A percentile compares a stretch with the other conserved stretches of the same genome.
These are phyloP conservation scores for Clarias pachynema DNA, from an alignment of 2,797 vertebrate species.

Conservation along the genomic window DNA sequence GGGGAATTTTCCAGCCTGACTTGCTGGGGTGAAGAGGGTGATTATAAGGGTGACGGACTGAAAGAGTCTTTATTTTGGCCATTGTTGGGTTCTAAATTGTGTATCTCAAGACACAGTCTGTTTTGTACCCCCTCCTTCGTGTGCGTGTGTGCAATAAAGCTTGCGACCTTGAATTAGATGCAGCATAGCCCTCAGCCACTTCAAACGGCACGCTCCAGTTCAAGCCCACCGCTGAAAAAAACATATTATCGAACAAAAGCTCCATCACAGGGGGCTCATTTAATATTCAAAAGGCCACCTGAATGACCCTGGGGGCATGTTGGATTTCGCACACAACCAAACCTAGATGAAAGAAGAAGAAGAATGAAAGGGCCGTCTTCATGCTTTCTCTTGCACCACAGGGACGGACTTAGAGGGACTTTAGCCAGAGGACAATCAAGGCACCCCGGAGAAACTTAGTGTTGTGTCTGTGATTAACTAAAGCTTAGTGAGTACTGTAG, in stretches of 20 bases:
- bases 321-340: constrained; percentile 17
- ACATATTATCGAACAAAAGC: constrained; percentile 45
- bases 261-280: constrained; percentile 37
- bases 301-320: constrained; percentile 41
- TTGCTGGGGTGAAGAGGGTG: constrained; percentile 21
- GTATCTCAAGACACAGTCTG: not conserved
- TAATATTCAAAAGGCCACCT: constrained; percentile 44
- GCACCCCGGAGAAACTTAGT: not conserved
- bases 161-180: constrained; percentile 59
- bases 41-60: constrained; percentile 23
- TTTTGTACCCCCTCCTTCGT: not conserved
- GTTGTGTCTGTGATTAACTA: not conserved
- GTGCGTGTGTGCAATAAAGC: constrained; percentile 44
- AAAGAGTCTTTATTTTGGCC: constrained; percentile 35
- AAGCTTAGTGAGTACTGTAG: not conserved
- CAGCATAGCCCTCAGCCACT: constrained; percentile 50
- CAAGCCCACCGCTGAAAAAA: constrained; percentile 36
- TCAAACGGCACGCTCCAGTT: constrained; percentile 59
- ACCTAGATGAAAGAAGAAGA: constrained; percentile 40
- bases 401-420: constrained; percentile 4
- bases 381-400: not conserved
- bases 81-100: constrained; percentile 16
- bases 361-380: constrained; percentile 30
- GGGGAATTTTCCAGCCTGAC: constrained; percentile 31
- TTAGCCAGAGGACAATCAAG: not conserved